Evolutionary conservation across 2,797 vertebrate genomes (phyloP), one percentile per base, ranked within the genome.

Genomic region (Eupleurogrammus muticus): DNA sequence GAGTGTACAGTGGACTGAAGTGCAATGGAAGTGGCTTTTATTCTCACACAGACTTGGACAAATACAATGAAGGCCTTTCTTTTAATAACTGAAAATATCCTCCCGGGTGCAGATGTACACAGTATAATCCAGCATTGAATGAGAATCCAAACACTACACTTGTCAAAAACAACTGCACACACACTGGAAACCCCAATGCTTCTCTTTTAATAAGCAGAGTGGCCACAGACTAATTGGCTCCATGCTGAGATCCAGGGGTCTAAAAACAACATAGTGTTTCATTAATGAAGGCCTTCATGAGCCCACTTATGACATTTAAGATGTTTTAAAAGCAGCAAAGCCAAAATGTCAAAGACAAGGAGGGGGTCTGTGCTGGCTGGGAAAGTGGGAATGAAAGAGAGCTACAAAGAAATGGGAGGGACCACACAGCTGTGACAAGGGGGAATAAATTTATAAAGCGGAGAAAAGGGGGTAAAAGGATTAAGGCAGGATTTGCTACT

Each of bases 231-330:
- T 91, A 90, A 91, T 89, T 89, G 75, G 53, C 73, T 71, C 78
- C 88, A 75, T 66, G 83, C 75, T 88, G 85, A 86, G 84, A 83
- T 78, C 72, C 47, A 70, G 71, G 78, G 51, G 70, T 82, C 77
- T 83, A 68, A 75, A 73, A 67, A 72, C 59, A 85, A 72, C 79
- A 47, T 66, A 24, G 60, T 35, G 9, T 46, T 76, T 72, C 57
- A 51, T 80, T 90, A 86, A 88, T 63, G 49, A 80, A 59, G 47
- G 53, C 81, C 77, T 87, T 82, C 66, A 72, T 61, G 72, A 86
- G 69, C 59, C 65, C 67, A 69, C 66, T 82, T 81, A 66, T 92
- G 90, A 83, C 87, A 89, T 92, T 89, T 85, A 84, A 66, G 84
- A 84, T 53, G 62, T 80, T 87, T 83, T 71, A 85, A 79, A 57